Conservation (phyloP, 2,888 invertebrate species). For the Thelaira solivaga region DNA sequence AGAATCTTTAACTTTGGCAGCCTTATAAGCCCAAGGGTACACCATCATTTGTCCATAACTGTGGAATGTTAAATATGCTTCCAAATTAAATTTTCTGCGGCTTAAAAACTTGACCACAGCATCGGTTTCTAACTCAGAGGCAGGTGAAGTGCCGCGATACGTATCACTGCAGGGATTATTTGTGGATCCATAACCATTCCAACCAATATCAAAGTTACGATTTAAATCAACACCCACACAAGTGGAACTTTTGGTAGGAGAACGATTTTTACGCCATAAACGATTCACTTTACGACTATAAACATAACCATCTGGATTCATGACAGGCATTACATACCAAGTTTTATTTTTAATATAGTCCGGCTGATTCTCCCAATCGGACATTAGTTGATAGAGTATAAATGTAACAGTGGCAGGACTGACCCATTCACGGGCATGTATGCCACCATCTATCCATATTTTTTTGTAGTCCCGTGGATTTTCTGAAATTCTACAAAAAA, state of each 20-base stretch:
- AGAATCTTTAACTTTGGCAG: constrained; percentile 70
- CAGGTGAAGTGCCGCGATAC: constrained; percentile 85
- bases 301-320: constrained; percentile 92
- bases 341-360: constrained; percentile 86
- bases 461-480: constrained; percentile 81
- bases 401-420: constrained; percentile 88
- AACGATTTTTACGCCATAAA: constrained; percentile 89
- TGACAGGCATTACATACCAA: constrained; percentile 87
- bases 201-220: constrained; percentile 91
- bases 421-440: constrained; percentile 95
- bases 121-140: constrained; percentile 90
- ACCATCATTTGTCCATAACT: constrained; percentile 80
- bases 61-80: constrained; percentile 87
- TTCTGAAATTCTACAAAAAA: constrained; percentile 81
- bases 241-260: constrained; percentile 71
- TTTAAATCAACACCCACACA: constrained; percentile 89
- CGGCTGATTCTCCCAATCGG: constrained; percentile 82
- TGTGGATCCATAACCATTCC: constrained; percentile 84
- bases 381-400: constrained; percentile 83
- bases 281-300: constrained; percentile 88
- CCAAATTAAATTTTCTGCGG: constrained; percentile 79
- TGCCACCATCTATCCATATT: constrained; percentile 87
- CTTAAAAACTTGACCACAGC: constrained; percentile 80
- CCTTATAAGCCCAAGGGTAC: constrained; percentile 75
- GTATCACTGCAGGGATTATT: constrained; percentile 85